Conservation (phyloP, 2,888 invertebrate species). For the Xestia ashworthii region DNA sequence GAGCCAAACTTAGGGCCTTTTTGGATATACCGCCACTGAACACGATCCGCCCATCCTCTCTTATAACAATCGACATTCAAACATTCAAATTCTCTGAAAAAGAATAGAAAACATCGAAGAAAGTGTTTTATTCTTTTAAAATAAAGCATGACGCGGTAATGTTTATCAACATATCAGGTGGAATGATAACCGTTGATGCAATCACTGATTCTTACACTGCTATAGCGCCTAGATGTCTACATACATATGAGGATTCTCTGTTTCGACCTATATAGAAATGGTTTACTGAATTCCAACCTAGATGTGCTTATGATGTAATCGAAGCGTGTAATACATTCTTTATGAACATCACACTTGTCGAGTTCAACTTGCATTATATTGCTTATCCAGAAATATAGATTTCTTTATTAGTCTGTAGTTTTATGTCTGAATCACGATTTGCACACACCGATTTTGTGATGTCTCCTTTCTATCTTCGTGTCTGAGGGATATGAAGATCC, state of each 20-base stretch:
- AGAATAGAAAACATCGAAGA: constrained; percentile 14
- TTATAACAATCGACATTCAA: background rate
- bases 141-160: constrained; percentile 27
- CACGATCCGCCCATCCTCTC: background rate
- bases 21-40: too few relatives aligned
- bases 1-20: too few relatives aligned
- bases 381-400: background rate
- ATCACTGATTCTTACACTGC: constrained; percentile 27
- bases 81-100: constrained; percentile 2
- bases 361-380: background rate
- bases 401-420: background rate
- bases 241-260: background rate
- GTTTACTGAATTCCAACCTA: constrained; percentile 19
- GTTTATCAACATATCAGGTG: constrained; percentile 46
- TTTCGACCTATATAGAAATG: background rate
- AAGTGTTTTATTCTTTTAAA: constrained; percentile 25
- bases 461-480: background rate
- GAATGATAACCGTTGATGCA: constrained; percentile 43
- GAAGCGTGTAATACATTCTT: constrained; percentile 8
- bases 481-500: background rate
- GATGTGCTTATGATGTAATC: constrained; percentile 18
- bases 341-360: background rate
- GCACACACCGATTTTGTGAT: background rate
- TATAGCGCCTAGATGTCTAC: constrained; percentile 3
- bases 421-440: background rate